Base-by-base conservation (phyloP, 2,888 invertebrate genomes). In the Rhodophaea formosa region DNA sequence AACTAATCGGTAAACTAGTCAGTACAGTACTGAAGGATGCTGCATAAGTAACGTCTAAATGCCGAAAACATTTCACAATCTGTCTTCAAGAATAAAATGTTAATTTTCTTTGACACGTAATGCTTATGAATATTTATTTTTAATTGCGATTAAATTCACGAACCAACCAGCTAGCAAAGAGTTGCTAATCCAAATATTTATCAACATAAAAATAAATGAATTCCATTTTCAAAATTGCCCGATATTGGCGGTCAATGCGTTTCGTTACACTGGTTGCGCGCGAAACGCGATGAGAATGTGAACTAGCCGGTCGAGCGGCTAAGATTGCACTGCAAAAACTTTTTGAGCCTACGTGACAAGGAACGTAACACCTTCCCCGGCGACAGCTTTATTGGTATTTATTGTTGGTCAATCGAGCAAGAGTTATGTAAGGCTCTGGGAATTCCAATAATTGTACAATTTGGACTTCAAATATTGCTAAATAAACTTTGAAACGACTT, bases 261-360 rank as follows among this genome's bases (percentile, higher is more conserved):
- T 66, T 60, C 63, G 58, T 62, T 64, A 54, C 59, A 59, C 56
- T 30, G 55, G 49, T 45, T 44, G 59, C 57, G 46, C 51, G 60
- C 47, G 30, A 29, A 53, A 53, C 56, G 43, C 58, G 45, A 58
- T 47, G 45, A 59, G 42, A 58, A 56, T 44, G 58, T 64, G 68
- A 62, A 71, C 72, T 71, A 69, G 60, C 72, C 68, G 64, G 71
- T 70, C 60, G 71, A 63, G 62, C 68, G 67, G 71, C 69, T 69
- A 69, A 74, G 74, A 72, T 72, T 68, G 63, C 59, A 79, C 77
- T 79, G 75, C 74, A 75, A 75, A 72, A 75, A 69, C 65, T 59
- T 57, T 65, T 64, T 57, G 60, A 62, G 58, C 54, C 67, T 75
- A 71, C 76, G 73, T 77, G 76, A 75, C 73, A 71, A 69, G 77